Base-by-base conservation (phyloP, 1,140 invertebrate genomes). In the Carposina sasakii region DNA sequence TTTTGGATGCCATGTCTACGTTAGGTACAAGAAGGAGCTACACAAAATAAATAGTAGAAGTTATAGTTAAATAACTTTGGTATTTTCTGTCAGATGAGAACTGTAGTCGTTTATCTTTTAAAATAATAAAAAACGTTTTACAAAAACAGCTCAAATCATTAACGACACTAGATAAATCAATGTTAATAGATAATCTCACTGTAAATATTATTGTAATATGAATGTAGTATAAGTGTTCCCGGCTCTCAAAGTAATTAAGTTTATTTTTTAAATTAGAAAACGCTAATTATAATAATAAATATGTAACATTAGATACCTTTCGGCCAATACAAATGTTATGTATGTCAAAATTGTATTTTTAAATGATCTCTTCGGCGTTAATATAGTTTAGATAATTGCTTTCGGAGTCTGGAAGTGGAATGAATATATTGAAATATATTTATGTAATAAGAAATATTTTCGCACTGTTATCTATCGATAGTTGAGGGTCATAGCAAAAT, bases 241-340 rank as follows among this genome's bases (percentile, higher is more conserved):
- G 79, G 79, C 79, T 83, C 79, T 83, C 79, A 83, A 83, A 81
- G 79, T 81, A 79, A 78, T 77, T 78, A 78, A 61, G 67, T n/a
- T n/a, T n/a, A n/a, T 39, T 33, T 47, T 69, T 74, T 77, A 72
- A 72, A 75, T 76, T 73, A 83, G 67, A 67, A 60, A 78, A 67
- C 71, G 64, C 60, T 73, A 75, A 71, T 67, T 57, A 57, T 69
- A 62, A 61, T 74, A 71, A 57, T 70, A 59, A 61, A 61, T 66
- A 60, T 58, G 61, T 62, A 67, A 70, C 76, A 75, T 53, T 69
- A 57, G 56, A 67, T 52, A 73, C 63, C 59, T 76, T 77, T 81
- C 69, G 79, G 76, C 75, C 73, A 78, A 81, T 72, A 75, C 64
- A 74, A 76, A 76, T 69, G 55, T 71, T 67, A 57, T 78, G 64